Conservation (phyloP, 2,888 invertebrate genomes). For the Xiphydria camelus region DNA sequence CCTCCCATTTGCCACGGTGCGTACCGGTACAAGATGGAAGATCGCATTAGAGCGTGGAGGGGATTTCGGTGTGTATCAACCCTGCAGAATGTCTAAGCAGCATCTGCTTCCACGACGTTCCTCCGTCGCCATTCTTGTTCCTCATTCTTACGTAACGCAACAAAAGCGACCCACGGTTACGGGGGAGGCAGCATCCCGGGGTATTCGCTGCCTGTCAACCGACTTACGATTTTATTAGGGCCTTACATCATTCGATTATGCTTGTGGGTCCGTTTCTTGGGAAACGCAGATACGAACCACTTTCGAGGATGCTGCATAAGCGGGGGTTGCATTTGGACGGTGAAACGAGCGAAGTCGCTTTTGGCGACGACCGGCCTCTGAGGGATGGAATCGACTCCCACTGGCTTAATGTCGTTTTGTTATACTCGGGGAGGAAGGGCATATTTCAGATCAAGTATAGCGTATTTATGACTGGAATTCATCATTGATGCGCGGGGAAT, state of each 20-base stretch:
- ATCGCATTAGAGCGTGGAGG: slow-evolving; percentile 36
- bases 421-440: too few relatives aligned
- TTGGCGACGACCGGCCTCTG: too few relatives aligned
- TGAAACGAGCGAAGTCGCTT: too few relatives aligned
- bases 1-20: too few relatives aligned
- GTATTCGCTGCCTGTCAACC: slow-evolving; percentile 48
- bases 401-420: too few relatives aligned
- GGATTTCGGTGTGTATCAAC: slow-evolving; percentile 13
- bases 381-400: too few relatives aligned
- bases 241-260: slow-evolving; percentile 54
- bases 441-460: too few relatives aligned
- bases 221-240: slow-evolving; percentile 57
- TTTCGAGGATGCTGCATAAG: too few relatives aligned
- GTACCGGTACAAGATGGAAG: slow-evolving; percentile 8
- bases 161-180: slow-evolving; percentile 44
- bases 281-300: too few relatives aligned
- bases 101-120: slow-evolving; percentile 48
- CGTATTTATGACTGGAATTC: too few relatives aligned
- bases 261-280: slow-evolving; percentile 16
- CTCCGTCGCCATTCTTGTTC: slow-evolving; percentile 44
- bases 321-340: too few relatives aligned
- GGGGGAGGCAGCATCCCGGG: slow-evolving; percentile 47
- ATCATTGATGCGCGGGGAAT: too few relatives aligned
- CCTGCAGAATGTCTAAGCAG: slow-evolving; percentile 37
- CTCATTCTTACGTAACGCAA: slow-evolving; percentile 39